These are phyloP conservation scores for Platalea minor DNA, from an alignment of 2,797 vertebrate genomes.

Conservation along the genomic window DNA sequence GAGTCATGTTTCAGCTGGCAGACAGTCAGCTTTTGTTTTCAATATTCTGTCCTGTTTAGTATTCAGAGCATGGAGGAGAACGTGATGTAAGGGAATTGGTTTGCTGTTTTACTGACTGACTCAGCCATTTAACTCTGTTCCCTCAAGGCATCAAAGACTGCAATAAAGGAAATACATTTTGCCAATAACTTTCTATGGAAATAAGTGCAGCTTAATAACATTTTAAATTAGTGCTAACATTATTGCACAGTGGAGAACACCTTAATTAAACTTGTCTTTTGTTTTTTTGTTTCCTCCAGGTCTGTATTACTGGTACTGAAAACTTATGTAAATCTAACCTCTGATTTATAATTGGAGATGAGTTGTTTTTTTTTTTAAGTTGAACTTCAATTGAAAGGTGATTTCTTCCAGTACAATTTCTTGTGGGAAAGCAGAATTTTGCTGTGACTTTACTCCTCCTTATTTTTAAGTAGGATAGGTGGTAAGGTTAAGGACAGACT, in stretches of 20 bases:
- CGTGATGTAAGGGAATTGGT: conserved; percentile 30
- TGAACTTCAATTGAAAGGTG: neutral
- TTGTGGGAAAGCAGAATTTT: neutral
- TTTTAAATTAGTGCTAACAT: conserved; percentile 18
- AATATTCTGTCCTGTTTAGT: conserved; percentile 14
- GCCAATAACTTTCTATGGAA: conserved; percentile 50
- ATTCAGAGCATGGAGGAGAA: conserved; percentile 38
- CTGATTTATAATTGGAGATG: neutral
- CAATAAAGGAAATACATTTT: conserved; percentile 58
- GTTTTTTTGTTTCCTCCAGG: neutral
- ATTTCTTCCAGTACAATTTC: neutral
- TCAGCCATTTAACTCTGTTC: conserved; percentile 60
- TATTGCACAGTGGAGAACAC: conserved; percentile 21
- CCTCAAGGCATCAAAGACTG: conserved; percentile 44
- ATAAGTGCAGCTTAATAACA: conserved; percentile 50
- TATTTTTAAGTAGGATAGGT: neutral
- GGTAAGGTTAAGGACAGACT: neutral
- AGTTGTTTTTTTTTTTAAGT: neutral
- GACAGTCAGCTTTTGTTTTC: conserved; percentile 48
- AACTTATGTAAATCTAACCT: neutral
- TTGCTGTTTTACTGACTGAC: conserved; percentile 61
- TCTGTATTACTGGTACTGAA: conserved; percentile 9
- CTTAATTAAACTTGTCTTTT: conserved; percentile 46
- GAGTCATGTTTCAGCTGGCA: conserved; percentile 47
- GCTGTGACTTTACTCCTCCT: neutral